Conservation (phyloP, 2,113 vertebrate species). For the Paralichthys olivaceus region DNA sequence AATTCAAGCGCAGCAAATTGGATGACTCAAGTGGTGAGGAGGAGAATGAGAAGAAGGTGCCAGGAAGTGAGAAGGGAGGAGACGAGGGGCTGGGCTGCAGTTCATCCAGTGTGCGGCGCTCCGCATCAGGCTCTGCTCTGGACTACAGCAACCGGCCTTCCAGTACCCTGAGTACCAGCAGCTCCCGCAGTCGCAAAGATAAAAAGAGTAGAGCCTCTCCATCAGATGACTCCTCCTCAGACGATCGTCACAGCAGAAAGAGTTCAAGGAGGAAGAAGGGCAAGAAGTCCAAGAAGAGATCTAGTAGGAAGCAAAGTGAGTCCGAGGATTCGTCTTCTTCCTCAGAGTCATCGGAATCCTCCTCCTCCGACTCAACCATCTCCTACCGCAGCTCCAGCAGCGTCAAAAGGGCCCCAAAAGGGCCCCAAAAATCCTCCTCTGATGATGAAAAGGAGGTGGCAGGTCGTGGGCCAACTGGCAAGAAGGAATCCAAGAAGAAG, state of each 20-base stretch:
- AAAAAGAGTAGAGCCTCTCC: constrained; percentile 79
- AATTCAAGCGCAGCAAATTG: constrained; percentile 88
- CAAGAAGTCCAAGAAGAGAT: constrained; percentile 83
- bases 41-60: constrained; percentile 58
- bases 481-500: constrained; percentile 88
- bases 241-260: constrained; percentile 75
- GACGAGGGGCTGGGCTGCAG: constrained; percentile 67
- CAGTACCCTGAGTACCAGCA: constrained; percentile 73
- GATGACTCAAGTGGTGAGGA: constrained; percentile 85
- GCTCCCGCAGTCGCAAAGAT: constrained; percentile 69
- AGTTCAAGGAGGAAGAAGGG: constrained; percentile 75
- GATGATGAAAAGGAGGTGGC: constrained; percentile 63
- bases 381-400: constrained; percentile 93
- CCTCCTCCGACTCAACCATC: constrained; percentile 84
- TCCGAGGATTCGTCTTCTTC: constrained; percentile 82
- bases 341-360: constrained; percentile 74
- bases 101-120: constrained; percentile 82
- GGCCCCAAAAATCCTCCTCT: background rate
- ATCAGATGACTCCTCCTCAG: constrained; percentile 81
- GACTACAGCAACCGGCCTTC: constrained; percentile 80
- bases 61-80: constrained; percentile 69
- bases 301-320: constrained; percentile 85
- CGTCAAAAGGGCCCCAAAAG: constrained; percentile 85
- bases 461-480: constrained; percentile 58
- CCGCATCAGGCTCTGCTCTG: constrained; percentile 82